Base-by-base conservation (phyloP, 2,797 vertebrate species). In the Sebastes wilsoni region DNA sequence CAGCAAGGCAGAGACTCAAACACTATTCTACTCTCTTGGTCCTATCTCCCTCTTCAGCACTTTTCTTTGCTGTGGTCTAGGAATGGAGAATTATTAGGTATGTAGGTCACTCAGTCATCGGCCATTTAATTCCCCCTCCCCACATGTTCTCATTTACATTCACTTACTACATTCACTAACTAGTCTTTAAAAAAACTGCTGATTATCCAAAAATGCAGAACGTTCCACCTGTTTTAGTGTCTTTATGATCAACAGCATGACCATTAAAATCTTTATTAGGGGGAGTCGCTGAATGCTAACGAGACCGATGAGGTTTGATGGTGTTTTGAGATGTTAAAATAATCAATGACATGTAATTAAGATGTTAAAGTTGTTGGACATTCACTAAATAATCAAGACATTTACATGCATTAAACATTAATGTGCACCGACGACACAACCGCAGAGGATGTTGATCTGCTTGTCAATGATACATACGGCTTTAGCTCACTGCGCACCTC, bases 161-260 rank as follows among this genome's bases (percentile, higher is more conserved):
- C n/a, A 8, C 11, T 22, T 25, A 27, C 14, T 52, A 12, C 25
- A 66, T 27, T 66, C 7, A 14, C 46, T 32, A 68, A 69, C 13
- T 16, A 58, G 20, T n/a, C 34, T 66, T 67, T 62, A 62, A 60
- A 36, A 36, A 77, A 81, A 61, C 18, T 36, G 83, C 75, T 70
- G 66, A 87, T 68, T 7, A 46, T 14, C 3, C 71, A 49, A 60
- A 71, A 66, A 42, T 12, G 16, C 32, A 8, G 36, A 52, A 55
- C 1, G 7, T 59, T 14, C 8, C 38, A 42, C 23, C 49, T 4
- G 56, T 16, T 70, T 13, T 1, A 32, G n/a, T 62, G 49, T 46
- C 71, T 86, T 83, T 69, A 81, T n/a, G 86, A 68, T 58, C 74
- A 16, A 14, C 77, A 30, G 64, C 10, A 5, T 5, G 8, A 12